phyloP scores from a whole-genome alignment of 2,888 invertebrate species.

The Caenorhabditis sp. region DNA sequence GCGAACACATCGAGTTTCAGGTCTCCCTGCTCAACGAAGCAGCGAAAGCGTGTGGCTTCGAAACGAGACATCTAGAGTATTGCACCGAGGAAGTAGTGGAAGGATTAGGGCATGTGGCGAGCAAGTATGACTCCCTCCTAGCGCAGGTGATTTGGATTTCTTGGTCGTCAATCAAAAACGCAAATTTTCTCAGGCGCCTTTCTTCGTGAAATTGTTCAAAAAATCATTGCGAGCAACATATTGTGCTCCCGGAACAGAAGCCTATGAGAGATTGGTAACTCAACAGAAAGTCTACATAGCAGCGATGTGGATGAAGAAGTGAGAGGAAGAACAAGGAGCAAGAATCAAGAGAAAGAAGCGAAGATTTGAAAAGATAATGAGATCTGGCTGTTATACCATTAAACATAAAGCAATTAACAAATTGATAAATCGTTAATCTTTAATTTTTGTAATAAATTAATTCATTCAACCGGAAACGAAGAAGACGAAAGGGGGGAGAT shows the following conservation, averaged over 20 bases:
- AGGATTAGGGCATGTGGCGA: slow-evolving; percentile 71
- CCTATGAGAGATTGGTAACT: slow-evolving; percentile 65
- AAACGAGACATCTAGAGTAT: slow-evolving; percentile 60
- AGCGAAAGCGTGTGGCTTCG: slow-evolving; percentile 63
- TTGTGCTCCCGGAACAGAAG: slow-evolving; percentile 79
- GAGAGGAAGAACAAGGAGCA: slow-evolving; percentile 9
- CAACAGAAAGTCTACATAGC: slow-evolving; percentile 64
- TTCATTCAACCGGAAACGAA: slow-evolving; percentile 57
- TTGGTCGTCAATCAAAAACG: background rate
- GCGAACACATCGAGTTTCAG: slow-evolving; percentile 20
- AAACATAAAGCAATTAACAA: background rate
- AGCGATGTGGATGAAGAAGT: slow-evolving; percentile 67
- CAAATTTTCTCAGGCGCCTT: slow-evolving; percentile 72
- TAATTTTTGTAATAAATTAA: slow-evolving; percentile 54
- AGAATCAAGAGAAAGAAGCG: slow-evolving; percentile 57
- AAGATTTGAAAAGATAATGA: slow-evolving; percentile 2
- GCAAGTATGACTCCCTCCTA: slow-evolving; percentile 73
- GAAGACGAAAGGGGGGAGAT: slow-evolving; percentile 37
- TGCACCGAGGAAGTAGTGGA: slow-evolving; percentile 72
- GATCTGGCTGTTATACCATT: slow-evolving; percentile 9
- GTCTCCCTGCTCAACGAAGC: slow-evolving; percentile 31
- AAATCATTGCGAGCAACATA: slow-evolving; percentile 74
- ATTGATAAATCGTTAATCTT: background rate
- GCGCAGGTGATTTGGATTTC: slow-evolving; percentile 57
- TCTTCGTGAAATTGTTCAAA: slow-evolving; percentile 71